A percentile compares a stretch with the other conserved stretches of the same genome.
Evolutionary conservation across 2,888 invertebrate species (phyloP).

Genomic region (Dasysyrphus tricinctus): DNA sequence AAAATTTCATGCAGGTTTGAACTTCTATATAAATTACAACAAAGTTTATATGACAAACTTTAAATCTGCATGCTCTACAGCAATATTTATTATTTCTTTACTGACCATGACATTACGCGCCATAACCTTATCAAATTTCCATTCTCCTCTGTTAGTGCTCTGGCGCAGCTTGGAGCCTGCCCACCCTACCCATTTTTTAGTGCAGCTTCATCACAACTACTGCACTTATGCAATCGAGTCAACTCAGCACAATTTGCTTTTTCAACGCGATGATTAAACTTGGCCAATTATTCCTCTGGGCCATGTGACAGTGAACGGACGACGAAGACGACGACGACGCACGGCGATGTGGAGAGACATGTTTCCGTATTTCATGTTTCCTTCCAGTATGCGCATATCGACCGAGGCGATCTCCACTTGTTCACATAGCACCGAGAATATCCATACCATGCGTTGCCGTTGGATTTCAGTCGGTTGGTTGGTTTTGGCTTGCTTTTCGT

Average conservation of each 20-base stretch:
- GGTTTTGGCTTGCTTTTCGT: neutral
- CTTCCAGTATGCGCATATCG: slow-evolving; percentile 22
- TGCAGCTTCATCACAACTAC: slow-evolving; percentile 1
- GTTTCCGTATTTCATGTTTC: slow-evolving; percentile 70
- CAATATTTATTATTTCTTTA: slow-evolving; percentile 12
- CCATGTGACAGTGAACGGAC: slow-evolving; percentile 64
- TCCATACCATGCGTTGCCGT: neutral
- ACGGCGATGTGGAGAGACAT: neutral
- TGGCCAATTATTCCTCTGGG: slow-evolving; percentile 65
- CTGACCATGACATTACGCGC: slow-evolving; percentile 45
- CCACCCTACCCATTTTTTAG: slow-evolving; percentile 31
- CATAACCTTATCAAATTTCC: slow-evolving; percentile 60
- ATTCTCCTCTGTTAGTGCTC: slow-evolving; percentile 11
- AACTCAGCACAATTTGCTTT: slow-evolving; percentile 54
- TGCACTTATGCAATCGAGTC: slow-evolving; percentile 61
- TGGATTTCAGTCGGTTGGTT: neutral
- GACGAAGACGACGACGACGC: neutral
- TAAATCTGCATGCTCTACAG: neutral
- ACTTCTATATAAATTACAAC: neutral
- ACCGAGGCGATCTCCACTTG: slow-evolving; percentile 25
- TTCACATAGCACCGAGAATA: slow-evolving; percentile 24
- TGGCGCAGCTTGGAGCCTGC: neutral
- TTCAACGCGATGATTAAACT: slow-evolving; percentile 57
- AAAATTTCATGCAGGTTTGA: neutral
- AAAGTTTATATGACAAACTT: neutral